phyloP scores from a whole-genome alignment of 2,113 vertebrate genomes.

The Aldabrachelys gigantea region DNA sequence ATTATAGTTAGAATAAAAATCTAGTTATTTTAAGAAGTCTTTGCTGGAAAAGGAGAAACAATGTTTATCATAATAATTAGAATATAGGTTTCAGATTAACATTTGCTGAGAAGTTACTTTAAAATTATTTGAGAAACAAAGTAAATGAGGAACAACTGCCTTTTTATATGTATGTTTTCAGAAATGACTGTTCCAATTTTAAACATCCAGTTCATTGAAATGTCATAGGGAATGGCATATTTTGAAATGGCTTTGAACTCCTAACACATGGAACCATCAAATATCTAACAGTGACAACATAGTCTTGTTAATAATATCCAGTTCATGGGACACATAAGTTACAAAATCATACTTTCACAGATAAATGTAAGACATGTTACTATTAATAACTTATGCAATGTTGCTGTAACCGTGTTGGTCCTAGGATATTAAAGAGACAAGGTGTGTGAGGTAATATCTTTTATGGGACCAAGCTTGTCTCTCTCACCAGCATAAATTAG shows the following conservation, averaged over 20 bases:
- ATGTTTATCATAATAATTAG: not conserved
- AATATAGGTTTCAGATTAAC: not conserved
- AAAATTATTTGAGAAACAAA: not conserved
- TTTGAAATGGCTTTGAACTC: not conserved
- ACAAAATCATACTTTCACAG: not conserved
- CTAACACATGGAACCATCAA: not conserved
- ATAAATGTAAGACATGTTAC: not conserved
- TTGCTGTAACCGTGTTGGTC: not conserved
- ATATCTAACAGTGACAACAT: not conserved
- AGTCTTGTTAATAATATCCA: not conserved
- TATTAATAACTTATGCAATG: not conserved
- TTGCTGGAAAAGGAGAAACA: not conserved
- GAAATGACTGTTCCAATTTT: not conserved
- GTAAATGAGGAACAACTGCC: not conserved
- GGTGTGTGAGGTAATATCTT: not conserved
- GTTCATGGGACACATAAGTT: not conserved
- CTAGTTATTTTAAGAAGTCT: not conserved
- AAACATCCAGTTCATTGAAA: not conserved
- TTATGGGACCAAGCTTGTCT: not conserved
- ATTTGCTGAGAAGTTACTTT: slow-evolving; percentile 20
- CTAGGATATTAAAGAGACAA: not conserved
- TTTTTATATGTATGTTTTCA: not conserved
- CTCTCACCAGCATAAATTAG: not conserved
- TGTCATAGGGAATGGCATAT: not conserved
- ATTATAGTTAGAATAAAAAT: not conserved